Conservation (phyloP, 2,888 invertebrate species). For the Caenorhabditis virilis region DNA sequence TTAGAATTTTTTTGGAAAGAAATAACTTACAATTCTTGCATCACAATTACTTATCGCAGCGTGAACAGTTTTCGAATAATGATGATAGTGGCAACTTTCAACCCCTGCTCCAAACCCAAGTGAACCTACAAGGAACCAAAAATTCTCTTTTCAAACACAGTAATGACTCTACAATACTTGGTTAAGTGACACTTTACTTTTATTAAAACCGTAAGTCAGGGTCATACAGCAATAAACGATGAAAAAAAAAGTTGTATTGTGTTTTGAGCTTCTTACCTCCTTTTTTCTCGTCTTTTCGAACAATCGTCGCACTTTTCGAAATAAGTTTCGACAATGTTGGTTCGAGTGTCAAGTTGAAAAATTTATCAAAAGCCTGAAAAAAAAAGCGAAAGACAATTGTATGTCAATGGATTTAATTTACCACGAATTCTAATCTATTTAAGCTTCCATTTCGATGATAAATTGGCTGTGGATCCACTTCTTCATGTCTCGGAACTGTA, state of each 20-base stretch:
- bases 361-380: constrained; percentile 31
- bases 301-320: constrained; percentile 46
- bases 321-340: constrained; percentile 55
- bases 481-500: constrained; percentile 51
- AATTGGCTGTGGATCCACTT: constrained; percentile 44
- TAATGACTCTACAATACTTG: too few species aligned
- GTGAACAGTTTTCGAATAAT: constrained; percentile 53
- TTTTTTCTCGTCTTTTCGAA: constrained; percentile 50
- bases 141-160: too few species aligned
- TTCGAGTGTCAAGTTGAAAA: constrained; percentile 45
- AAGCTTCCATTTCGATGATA: constrained; percentile 36
- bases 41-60: constrained; percentile 67
- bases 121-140: constrained; percentile 5
- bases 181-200: too few species aligned
- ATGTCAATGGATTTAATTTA: too few species aligned
- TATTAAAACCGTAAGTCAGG: too few species aligned
- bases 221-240: too few species aligned
- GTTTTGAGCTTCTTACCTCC: constrained; percentile 37
- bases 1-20: not conserved
- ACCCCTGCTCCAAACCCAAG: constrained; percentile 37
- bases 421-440: not conserved
- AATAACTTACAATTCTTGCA: constrained; percentile 55
- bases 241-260: not conserved
- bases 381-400: too few species aligned
- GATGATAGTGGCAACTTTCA: constrained; percentile 63